Percentiles rank a stretch among this genome's conserved stretches.
These are phyloP conservation scores for Liposcelis brunnea DNA, from an alignment of 2,888 invertebrate genomes.

Conservation along the genomic window DNA sequence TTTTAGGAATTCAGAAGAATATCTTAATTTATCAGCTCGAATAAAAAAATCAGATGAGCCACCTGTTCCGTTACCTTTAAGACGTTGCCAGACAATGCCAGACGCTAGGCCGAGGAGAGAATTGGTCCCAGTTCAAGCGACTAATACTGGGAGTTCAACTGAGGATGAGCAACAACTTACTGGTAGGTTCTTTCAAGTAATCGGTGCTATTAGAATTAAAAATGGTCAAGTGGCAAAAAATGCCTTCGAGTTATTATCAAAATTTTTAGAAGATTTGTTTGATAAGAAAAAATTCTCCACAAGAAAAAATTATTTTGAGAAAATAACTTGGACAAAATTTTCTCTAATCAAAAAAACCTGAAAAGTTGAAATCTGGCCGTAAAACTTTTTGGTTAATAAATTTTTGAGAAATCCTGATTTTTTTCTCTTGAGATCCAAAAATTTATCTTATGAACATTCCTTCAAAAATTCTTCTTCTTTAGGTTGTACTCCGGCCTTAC, in stretches of 20 bases:
- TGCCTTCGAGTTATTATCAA: background rate
- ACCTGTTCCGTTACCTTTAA: slow-evolving; percentile 21
- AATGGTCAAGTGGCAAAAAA: too few relatives aligned
- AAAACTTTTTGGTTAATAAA: too few relatives aligned
- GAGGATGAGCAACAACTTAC: slow-evolving; percentile 25
- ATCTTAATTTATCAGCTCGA: slow-evolving; percentile 7
- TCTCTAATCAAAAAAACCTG: too few relatives aligned
- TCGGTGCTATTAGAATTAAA: too few relatives aligned
- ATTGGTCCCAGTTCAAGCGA: slow-evolving; percentile 17
- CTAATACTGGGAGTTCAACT: slow-evolving; percentile 24
- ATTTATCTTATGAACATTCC: too few relatives aligned
- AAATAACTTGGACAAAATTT: too few relatives aligned
- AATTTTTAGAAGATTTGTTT: background rate
- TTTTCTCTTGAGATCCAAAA: too few relatives aligned
- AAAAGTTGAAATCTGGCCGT: too few relatives aligned
- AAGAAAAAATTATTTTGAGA: too few relatives aligned
- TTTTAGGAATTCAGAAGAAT: slow-evolving; percentile 6
- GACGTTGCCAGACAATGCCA: slow-evolving; percentile 28
- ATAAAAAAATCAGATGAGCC: slow-evolving; percentile 18
- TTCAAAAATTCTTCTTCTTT: background rate
- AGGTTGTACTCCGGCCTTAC: slow-evolving; percentile 45
- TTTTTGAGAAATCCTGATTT: too few relatives aligned
- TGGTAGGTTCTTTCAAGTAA: too few relatives aligned
- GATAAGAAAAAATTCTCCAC: too few relatives aligned
- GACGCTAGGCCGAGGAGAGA: slow-evolving; percentile 22